phyloP scores from a whole-genome alignment of 2,888 invertebrate genomes.

The Habroteleia sp. region DNA sequence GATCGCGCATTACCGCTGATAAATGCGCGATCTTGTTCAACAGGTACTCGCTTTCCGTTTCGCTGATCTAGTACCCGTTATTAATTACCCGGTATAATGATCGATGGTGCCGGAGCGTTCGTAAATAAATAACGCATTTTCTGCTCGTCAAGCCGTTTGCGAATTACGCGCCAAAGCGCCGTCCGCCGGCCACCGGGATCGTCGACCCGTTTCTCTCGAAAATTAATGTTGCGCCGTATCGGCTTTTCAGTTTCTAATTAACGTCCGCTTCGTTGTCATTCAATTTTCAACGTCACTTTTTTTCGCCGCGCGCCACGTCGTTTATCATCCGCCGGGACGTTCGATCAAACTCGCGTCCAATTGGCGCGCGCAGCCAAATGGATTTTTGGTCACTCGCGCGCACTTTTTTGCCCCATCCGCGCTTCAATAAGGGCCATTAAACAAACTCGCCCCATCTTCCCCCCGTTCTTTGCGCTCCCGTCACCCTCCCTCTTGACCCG shows the following conservation, averaged over 20 bases:
- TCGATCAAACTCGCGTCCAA: slow-evolving; percentile 17
- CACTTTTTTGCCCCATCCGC: not conserved
- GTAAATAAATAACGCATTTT: slow-evolving; percentile 58
- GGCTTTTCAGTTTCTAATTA: slow-evolving; percentile 32
- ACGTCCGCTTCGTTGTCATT: slow-evolving; percentile 20
- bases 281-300: slow-evolving; percentile 27
- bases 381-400: slow-evolving; percentile 12
- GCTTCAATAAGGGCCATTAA: slow-evolving; percentile 77
- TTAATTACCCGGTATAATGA: slow-evolving; percentile 62
- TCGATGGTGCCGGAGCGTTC: slow-evolving; percentile 44
- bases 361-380: slow-evolving; percentile 11
- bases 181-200: slow-evolving; percentile 36
- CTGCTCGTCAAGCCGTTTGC: slow-evolving; percentile 44
- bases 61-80: slow-evolving; percentile 61
- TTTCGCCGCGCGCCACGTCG: not conserved
- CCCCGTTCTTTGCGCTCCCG: no score
- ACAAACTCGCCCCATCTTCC: slow-evolving; percentile 27
- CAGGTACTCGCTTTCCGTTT: slow-evolving; percentile 62
- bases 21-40: slow-evolving; percentile 59
- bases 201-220: slow-evolving; percentile 34
- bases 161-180: slow-evolving; percentile 52
- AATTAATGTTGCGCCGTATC: slow-evolving; percentile 17
- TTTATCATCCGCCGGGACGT: slow-evolving; percentile 16
- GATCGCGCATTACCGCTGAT: slow-evolving; percentile 48
- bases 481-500: slow-evolving; percentile 54